Percentiles rank a stretch among this genome's conserved stretches.
These are phyloP conservation scores for Hydraecia micacea DNA, from an alignment of 2,888 invertebrate genomes.

Conservation along the genomic window DNA sequence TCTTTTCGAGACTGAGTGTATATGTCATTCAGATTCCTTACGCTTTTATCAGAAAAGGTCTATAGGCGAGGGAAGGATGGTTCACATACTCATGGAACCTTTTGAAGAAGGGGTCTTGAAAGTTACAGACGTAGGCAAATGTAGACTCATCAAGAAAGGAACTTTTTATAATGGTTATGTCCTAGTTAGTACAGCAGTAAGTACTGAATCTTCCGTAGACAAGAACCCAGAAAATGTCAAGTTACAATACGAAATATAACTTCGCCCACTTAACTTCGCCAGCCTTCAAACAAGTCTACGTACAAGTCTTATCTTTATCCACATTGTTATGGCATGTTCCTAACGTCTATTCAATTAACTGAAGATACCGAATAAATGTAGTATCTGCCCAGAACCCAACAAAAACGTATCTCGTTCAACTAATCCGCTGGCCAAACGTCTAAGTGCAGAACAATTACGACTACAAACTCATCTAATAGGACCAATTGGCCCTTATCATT, in stretches of 20 bases:
- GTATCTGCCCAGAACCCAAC: constrained; percentile 5
- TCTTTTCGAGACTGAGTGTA: not conserved
- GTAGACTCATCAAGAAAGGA: no score
- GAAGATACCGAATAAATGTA: constrained; percentile 28
- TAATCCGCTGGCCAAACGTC: constrained; percentile 63
- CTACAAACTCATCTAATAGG: constrained; percentile 76
- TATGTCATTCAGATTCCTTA: not conserved
- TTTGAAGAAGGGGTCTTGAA: no score
- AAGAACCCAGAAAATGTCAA: not conserved
- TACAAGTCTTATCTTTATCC: constrained; percentile 19
- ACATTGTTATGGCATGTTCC: constrained; percentile 33
- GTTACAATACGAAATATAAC: constrained; percentile 4
- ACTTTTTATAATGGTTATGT: not conserved
- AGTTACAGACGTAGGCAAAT: no score
- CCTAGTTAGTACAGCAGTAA: not conserved
- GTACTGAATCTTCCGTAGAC: not conserved
- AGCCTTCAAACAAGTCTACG: constrained; percentile 12
- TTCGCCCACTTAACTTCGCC: constrained; percentile 8
- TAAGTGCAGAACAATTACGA: constrained; percentile 73
- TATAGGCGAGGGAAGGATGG: no score
- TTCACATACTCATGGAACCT: no score
- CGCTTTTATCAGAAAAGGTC: no score
- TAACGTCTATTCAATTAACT: constrained; percentile 31
- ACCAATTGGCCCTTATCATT: constrained; percentile 78
- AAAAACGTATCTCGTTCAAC: constrained; percentile 54